Evolutionary conservation across 2,888 invertebrate species (phyloP), one percentile per base, ranked within the genome.

Genomic region (Parnassius mnemosyne): DNA sequence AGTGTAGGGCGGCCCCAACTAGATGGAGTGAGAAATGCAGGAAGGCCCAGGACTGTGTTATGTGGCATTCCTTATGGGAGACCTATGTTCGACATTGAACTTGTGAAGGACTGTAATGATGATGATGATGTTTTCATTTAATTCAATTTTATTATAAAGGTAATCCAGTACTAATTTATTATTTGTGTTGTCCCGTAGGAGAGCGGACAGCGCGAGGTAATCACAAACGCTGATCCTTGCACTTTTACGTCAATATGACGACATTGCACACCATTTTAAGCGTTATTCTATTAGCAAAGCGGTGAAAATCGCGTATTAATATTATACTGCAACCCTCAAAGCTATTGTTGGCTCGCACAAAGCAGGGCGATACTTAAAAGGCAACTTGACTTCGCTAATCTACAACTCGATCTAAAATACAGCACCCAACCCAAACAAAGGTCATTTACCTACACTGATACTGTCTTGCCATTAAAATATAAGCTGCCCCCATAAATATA

Each of bases 121-220:
- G 34, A 34, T 55, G 3, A 3, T 59, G 10, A 9, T 13, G 34
- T 41, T 2, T 25, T 47, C 1, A 13, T 41, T 3, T 16, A 42
- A 1, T 20, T 20, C 11, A 52, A 16, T 20, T 42, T 51, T 7
- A 34, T 34, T 34, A n/a, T 62, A 57, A 54, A 64, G 64, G 43
- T 63, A 67, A 72, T 69, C 67, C 72, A 71, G 78, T 80, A 87
- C 87, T 79, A 82, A 83, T 78, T 58, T 69, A 73, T 71, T 84
- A 79, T 92, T 89, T 92, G 85, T 91, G 86, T 92, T 92, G 84
- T 89, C 87, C 85, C 81, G 93, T 93, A 94, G 94, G 94, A 94
- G 89, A 93, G 93, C 93, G 94, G 94, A 87, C 94, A 93, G 90
- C 94, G 94, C 84, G 94, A 94, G 94, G 94, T 94, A 94, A 93